Percentiles rank a stretch among this genome's conserved stretches.
Evolutionary conservation across 1,140 invertebrate species (phyloP).

Genomic region (Theocolax elegans): DNA sequence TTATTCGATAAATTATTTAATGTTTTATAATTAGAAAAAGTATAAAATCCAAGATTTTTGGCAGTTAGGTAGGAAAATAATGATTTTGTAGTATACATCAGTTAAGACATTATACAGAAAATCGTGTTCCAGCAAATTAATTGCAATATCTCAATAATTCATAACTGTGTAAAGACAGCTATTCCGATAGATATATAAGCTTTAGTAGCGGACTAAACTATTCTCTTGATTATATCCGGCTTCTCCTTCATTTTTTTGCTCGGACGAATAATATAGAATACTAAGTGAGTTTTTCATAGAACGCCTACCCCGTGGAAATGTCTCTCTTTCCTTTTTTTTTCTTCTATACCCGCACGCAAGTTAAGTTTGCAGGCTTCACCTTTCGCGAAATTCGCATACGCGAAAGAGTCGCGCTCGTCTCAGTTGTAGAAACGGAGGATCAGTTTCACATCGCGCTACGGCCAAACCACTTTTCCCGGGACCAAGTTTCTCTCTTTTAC

Average conservation of each 20-base stretch:
- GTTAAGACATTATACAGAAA: no score
- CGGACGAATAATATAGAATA: no score
- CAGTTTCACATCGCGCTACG: constrained; percentile 11
- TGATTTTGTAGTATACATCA: no score
- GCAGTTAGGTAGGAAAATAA: no score
- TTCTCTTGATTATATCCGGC: not conserved
- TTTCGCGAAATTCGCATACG: not conserved
- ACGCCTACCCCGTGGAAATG: not conserved
- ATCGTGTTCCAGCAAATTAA: not conserved
- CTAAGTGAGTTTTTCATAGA: no score
- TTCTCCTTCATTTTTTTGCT: not conserved
- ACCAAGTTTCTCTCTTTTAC: constrained; percentile 51
- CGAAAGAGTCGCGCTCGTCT: not conserved
- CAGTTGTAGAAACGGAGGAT: constrained; percentile 2
- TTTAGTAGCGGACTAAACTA: not conserved
- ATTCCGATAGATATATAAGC: no score
- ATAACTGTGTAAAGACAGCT: constrained; percentile 4
- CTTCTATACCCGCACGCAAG: no score
- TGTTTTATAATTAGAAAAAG: no score
- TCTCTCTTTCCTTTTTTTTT: not conserved
- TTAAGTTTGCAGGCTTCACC: not conserved
- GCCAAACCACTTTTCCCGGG: constrained; percentile 56
- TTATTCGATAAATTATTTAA: no score
- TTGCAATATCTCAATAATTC: constrained; percentile 2
- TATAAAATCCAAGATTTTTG: no score